Evolutionary conservation across 2,888 invertebrate genomes (phyloP), one percentile per base, ranked within the genome.

Genomic region (Peribatodes rhomboidaria): DNA sequence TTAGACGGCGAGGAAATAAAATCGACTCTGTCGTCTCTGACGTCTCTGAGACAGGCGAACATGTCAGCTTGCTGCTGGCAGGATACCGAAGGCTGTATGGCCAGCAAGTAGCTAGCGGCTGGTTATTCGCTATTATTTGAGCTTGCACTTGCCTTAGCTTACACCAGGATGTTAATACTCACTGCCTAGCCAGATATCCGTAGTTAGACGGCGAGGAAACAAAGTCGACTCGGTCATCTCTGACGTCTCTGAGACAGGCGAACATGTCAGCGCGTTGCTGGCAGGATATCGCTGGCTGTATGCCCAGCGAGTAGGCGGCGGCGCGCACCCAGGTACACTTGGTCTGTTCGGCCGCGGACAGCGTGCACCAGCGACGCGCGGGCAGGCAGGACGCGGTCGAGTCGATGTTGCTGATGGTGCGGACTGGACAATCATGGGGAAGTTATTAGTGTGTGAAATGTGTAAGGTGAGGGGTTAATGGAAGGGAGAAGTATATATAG

Each of bases 131-230:
- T n/a, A n/a, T n/a, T n/a, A n/a, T n/a, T n/a, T n/a, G n/a, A n/a
- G n/a, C n/a, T n/a, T n/a, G n/a, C n/a, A n/a, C n/a, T n/a, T n/a
- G n/a, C n/a, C n/a, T n/a, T n/a, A n/a, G n/a, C n/a, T n/a, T n/a
- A n/a, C n/a, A n/a, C n/a, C n/a, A n/a, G n/a, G n/a, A n/a, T n/a
- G n/a, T n/a, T n/a, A n/a, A n/a, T 27, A 92, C 94, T 93, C 78
- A 95, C 96, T 91, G 89, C 80, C 95, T 92, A 0, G 95, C 95
- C 20, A 95, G 74, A 70, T 94, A 95, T 62, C 96, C 96, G 65
- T 94, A 95, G 76, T 95, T 95, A 0, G 95, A 94, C 16, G 95
- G 94, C 3, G 94, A 89, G 0, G 94, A 93, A 11, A 95, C 92
- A 68, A 96, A 92, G 72, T 96, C 96, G 0, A 94, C 93, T 4